Evolutionary conservation across 2,113 vertebrate genomes (phyloP).

Genomic region (Oreocharis arfaki): DNA sequence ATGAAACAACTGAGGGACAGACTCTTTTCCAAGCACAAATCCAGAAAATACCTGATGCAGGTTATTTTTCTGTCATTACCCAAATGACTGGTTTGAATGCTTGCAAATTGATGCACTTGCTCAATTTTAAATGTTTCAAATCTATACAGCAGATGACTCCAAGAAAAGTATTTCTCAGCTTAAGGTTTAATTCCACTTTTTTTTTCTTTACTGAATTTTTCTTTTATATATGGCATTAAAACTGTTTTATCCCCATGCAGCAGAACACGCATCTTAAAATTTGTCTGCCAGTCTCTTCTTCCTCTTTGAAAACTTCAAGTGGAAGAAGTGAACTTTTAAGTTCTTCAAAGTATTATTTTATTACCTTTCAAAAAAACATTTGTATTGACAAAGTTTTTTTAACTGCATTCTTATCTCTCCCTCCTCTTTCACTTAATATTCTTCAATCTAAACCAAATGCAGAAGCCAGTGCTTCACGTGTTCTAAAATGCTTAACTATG

Average conservation of each 20-base stretch:
- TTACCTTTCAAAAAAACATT: background rate
- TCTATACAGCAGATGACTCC: background rate
- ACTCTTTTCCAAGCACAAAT: background rate
- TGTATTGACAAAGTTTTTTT: background rate
- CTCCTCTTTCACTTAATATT: background rate
- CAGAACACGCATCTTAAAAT: background rate
- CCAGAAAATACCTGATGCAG: background rate
- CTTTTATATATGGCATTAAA: background rate
- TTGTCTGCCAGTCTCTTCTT: background rate
- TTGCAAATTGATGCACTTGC: background rate
- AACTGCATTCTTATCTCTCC: background rate
- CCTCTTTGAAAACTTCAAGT: background rate
- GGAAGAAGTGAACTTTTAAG: background rate
- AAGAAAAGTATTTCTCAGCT: background rate
- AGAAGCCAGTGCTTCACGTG: background rate
- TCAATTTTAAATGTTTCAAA: background rate
- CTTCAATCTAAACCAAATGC: background rate
- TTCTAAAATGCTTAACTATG: background rate
- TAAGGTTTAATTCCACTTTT: background rate
- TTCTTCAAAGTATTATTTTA: background rate
- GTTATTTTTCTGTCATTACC: background rate
- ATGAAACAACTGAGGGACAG: background rate
- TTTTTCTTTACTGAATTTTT: background rate
- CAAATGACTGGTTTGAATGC: background rate
- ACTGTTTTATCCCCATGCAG: background rate